Evolutionary conservation across 2,113 vertebrate species (phyloP), one percentile per base, ranked within the genome.

Genomic region (Alethe diademata): DNA sequence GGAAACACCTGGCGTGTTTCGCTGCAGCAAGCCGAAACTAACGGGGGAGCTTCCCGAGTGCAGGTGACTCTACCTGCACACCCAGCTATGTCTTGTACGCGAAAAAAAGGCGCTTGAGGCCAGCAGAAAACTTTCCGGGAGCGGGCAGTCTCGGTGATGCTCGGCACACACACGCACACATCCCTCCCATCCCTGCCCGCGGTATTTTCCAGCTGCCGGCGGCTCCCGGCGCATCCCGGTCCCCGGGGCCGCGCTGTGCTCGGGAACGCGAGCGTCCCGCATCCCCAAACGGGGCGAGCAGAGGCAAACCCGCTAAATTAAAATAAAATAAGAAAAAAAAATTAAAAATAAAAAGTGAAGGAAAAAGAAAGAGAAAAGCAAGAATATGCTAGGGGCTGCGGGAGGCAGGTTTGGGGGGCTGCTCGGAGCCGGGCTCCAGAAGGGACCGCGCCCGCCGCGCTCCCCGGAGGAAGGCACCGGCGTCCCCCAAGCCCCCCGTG

Each of bases 341-440:
- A 26, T 1, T 19, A 38, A 31, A 42, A 26, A 11, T 10, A 8
- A 20, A 9, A 6, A 20, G 2, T 48, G 1, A 35, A 15, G 1
- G 4, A 5, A 14, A 40, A 38, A 61, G 1, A 47, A n/a, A 25
- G 7, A 31, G 3, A 23, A 36, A 50, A 29, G 1, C 43, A 25
- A 24, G 14, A 28, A 17, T 2, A 14, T 6, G 25, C 4, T 42
- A 1, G 13, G 53, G 22, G 38, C 36, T 13, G 29, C 0, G 26
- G 51, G 35, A 75, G 31, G 62, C 45, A 58, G 60, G 38, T 74
- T 14, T 12, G 16, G 33, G 45, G 45, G 2, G 23, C 28, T 57
- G 62, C 53, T 9, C 22, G 31, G 43, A 43, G 47, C 2, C 23
- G 64, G 51, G 67, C 22, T 33, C 33, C 61, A 4, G 48, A 53